These are phyloP conservation scores for Apocheima hispidaria DNA, from an alignment of 2,888 invertebrate species.

Conservation along the genomic window DNA sequence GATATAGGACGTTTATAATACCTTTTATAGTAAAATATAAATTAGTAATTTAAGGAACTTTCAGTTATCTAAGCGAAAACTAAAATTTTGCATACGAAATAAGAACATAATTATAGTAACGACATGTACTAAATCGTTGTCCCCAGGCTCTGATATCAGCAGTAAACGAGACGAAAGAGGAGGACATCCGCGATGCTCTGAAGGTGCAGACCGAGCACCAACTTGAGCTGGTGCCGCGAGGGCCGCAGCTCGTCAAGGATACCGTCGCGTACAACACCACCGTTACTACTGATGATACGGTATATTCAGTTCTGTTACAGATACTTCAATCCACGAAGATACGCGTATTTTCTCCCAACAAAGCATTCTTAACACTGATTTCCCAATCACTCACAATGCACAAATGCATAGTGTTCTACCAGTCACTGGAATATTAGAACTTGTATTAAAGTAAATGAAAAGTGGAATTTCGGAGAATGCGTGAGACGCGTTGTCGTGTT, in stretches of 20 bases:
- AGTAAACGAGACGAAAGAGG: slow-evolving; percentile 83
- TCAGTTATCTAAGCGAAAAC: no score
- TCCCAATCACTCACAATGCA: no score
- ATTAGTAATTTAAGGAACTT: no score
- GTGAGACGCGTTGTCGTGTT: no score
- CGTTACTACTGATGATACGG: slow-evolving; percentile 94
- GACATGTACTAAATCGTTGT: slow-evolving; percentile 57
- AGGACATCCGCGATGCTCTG: slow-evolving; percentile 90
- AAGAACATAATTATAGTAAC: background rate
- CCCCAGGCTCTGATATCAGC: slow-evolving; percentile 92
- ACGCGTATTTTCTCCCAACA: background rate
- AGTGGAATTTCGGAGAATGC: no score
- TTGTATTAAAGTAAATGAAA: no score
- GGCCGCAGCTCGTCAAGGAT: slow-evolving; percentile 91
- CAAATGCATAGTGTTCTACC: no score
- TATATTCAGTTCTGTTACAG: slow-evolving; percentile 47
- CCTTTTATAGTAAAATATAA: no score
- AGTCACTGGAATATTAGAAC: no score
- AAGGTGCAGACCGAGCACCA: slow-evolving; percentile 87
- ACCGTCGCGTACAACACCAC: slow-evolving; percentile 92
- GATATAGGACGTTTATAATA: no score
- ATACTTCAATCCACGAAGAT: background rate
- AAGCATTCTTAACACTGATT: no score
- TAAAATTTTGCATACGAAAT: no score
- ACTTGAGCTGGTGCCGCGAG: slow-evolving; percentile 87